phyloP scores from a whole-genome alignment of 2,797 vertebrate genomes.

The Phoebastria nigripes region DNA sequence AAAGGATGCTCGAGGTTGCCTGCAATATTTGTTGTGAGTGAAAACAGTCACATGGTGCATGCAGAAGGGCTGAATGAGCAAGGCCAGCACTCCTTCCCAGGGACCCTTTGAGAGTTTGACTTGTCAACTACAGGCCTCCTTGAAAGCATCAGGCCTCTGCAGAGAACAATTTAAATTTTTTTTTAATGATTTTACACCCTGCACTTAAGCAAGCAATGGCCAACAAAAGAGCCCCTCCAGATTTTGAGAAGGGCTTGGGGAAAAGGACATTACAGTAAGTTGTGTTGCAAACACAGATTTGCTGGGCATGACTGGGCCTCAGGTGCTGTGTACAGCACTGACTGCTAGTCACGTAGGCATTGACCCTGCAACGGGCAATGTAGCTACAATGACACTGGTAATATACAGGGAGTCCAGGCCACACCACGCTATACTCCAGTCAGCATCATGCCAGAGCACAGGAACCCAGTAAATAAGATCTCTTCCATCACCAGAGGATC shows the following conservation, averaged over 20 bases:
- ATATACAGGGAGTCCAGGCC: not conserved
- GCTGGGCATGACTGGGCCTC: not conserved
- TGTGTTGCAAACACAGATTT: not conserved
- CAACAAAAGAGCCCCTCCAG: not conserved
- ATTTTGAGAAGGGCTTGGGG: not conserved
- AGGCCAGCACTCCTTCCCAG: not conserved
- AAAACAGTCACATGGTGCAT: not conserved
- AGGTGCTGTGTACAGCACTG: too few relatives aligned
- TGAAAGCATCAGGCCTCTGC: not conserved
- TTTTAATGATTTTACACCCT: not conserved
- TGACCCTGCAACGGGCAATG: fast-evolving
- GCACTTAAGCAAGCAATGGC: not conserved
- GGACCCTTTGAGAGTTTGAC: not conserved
- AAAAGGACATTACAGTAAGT: not conserved
- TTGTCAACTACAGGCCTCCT: not conserved
- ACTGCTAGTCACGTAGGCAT: too few relatives aligned
- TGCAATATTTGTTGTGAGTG: not conserved
- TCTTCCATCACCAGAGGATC: not conserved
- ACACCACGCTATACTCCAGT: not conserved
- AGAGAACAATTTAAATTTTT: not conserved
- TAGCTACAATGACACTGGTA: not conserved
- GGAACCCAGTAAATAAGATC: not conserved
- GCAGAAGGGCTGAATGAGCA: not conserved
- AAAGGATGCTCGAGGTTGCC: not conserved
- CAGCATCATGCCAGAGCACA: not conserved